Conservation (phyloP, 1,140 invertebrate genomes). For the Dendrolimus punctatus region DNA sequence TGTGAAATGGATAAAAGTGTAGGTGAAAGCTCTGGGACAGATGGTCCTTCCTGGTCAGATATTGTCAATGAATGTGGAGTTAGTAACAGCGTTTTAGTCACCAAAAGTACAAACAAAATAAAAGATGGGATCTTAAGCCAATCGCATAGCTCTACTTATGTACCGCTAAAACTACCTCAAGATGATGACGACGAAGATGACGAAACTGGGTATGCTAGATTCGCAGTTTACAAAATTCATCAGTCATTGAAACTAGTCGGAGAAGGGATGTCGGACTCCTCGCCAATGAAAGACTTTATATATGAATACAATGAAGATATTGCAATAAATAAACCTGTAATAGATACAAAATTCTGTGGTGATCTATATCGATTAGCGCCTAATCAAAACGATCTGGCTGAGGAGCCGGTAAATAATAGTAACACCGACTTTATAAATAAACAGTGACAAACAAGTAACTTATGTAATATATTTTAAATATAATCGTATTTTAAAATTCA, state of each 20-base stretch:
- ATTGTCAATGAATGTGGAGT: conserved; percentile 40
- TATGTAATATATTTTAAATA: no score
- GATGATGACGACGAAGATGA: conserved; percentile 25
- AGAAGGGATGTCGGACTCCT: conserved; percentile 40
- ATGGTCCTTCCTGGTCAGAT: conserved; percentile 46
- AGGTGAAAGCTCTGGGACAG: conserved; percentile 6
- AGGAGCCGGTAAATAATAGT: conserved; percentile 36
- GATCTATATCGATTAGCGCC: conserved; percentile 46
- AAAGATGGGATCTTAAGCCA: conserved; percentile 41
- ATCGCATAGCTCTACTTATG: conserved; percentile 23
- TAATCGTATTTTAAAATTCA: no score
- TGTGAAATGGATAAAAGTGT: background rate
- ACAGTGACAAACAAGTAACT: no score
- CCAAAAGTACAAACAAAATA: conserved; percentile 18
- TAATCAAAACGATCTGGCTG: conserved; percentile 21
- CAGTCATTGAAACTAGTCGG: conserved; percentile 37
- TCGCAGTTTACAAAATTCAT: conserved; percentile 45
- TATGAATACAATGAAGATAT: conserved; percentile 11
- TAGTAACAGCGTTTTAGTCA: conserved; percentile 25
- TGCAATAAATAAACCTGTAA: conserved; percentile 14
- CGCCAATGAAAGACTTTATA: conserved; percentile 44
- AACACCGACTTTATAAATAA: background rate
- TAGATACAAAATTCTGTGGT: conserved; percentile 24
- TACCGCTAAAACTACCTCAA: background rate
- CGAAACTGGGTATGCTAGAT: conserved; percentile 41